Percentiles rank a stretch among this genome's conserved stretches.
These are phyloP conservation scores for Anolis sagrei DNA, from an alignment of 2,113 vertebrate species.

Conservation along the genomic window DNA sequence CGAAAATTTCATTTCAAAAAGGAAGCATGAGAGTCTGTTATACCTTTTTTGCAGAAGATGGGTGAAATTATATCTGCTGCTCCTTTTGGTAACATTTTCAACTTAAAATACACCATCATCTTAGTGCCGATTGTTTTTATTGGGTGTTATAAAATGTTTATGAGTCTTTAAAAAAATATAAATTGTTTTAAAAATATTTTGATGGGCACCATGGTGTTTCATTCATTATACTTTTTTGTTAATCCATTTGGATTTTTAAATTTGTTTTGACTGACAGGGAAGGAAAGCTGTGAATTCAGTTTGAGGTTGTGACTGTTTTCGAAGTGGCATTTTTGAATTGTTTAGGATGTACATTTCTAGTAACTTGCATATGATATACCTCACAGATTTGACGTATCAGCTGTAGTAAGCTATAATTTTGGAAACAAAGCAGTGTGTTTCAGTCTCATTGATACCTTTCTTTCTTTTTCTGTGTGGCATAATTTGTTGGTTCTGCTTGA, in stretches of 20 bases:
- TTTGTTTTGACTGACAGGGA: slow-evolving; percentile 27
- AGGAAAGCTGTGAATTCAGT: slow-evolving; percentile 37
- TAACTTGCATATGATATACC: slow-evolving; percentile 61
- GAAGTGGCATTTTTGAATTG: slow-evolving; percentile 34
- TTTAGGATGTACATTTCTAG: slow-evolving; percentile 45
- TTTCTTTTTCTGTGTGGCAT: slow-evolving; percentile 9
- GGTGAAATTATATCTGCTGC: slow-evolving; percentile 24
- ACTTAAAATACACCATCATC: neutral
- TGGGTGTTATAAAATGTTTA: slow-evolving; percentile 29
- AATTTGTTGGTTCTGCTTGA: neutral
- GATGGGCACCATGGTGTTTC: slow-evolving; percentile 22
- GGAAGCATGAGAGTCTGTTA: neutral
- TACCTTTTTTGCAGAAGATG: neutral
- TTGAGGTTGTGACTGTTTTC: neutral
- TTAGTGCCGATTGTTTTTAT: slow-evolving; percentile 38
- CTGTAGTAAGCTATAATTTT: slow-evolving; percentile 61
- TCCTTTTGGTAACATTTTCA: slow-evolving; percentile 17
- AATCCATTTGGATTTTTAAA: slow-evolving; percentile 12
- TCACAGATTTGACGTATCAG: slow-evolving; percentile 58
- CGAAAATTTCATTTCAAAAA: neutral
- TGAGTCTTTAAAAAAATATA: slow-evolving; percentile 37
- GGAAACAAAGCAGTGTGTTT: slow-evolving; percentile 24
- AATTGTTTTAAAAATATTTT: slow-evolving; percentile 20
- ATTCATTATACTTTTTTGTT: neutral
- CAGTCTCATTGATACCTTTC: slow-evolving; percentile 28